Conservation (phyloP, 1,140 invertebrate genomes). For the Galleria mellonella region DNA sequence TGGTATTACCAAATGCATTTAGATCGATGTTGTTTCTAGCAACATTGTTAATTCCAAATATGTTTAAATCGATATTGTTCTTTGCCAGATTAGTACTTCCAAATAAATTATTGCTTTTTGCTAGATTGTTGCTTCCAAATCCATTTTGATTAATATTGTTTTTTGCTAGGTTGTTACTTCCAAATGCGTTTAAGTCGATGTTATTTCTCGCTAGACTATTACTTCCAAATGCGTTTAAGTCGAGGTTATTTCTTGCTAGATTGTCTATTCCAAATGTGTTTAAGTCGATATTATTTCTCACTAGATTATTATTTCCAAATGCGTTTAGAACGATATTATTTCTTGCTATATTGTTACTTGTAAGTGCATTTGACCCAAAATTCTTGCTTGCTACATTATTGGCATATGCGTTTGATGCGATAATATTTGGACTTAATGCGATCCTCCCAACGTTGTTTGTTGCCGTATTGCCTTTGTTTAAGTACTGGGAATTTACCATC, state of each 20-base stretch:
- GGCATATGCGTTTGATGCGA: too few species aligned
- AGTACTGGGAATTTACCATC: constrained; percentile 5
- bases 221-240: neutral
- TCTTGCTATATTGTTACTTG: neutral
- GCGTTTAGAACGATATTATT: neutral
- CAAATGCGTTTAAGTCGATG: neutral
- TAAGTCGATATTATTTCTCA: too few species aligned
- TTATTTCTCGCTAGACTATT: neutral
- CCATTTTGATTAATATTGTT: too few species aligned
- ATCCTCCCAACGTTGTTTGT: too few species aligned
- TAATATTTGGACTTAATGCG: too few species aligned
- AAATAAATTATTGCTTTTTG: too few species aligned
- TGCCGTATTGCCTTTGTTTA: constrained; percentile 1
- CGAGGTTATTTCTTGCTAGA: too few species aligned
- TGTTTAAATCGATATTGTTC: too few species aligned
- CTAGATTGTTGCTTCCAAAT: too few species aligned
- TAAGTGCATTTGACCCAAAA: neutral
- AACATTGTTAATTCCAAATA: neutral
- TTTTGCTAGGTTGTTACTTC: neutral
- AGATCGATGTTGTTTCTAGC: neutral
- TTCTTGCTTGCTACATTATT: too few species aligned
- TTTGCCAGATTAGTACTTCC: constrained; percentile 1
- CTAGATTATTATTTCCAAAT: neutral
- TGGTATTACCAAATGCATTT: neutral
- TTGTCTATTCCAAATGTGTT: too few species aligned